These are phyloP conservation scores for Acridotheres tristis DNA, from an alignment of 2,797 vertebrate genomes.

Conservation along the genomic window DNA sequence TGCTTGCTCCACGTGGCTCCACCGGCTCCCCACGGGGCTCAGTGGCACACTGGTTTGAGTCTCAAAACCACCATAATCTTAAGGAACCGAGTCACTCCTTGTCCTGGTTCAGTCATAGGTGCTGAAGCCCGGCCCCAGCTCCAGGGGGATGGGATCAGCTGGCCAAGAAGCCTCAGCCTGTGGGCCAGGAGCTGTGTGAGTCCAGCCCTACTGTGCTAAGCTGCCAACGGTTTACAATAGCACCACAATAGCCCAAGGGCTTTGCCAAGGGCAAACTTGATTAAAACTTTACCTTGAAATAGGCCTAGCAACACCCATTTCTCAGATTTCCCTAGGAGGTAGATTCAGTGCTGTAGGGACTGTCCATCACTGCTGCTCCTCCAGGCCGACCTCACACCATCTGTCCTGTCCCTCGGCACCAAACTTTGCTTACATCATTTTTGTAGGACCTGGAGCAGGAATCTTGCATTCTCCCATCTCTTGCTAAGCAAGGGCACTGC, in stretches of 20 bases:
- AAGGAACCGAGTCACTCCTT: not conserved
- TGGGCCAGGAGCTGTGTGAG: not conserved
- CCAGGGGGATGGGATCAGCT: not conserved
- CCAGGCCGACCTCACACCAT: not conserved
- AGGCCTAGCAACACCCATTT: slow-evolving; percentile 53
- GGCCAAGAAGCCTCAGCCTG: not conserved
- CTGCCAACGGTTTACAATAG: slow-evolving; percentile 59
- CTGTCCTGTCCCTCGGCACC: not conserved
- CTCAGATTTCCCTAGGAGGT: slow-evolving; percentile 68
- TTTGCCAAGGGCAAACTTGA: slow-evolving; percentile 54
- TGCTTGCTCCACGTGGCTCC: slow-evolving; percentile 16
- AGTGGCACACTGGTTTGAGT: slow-evolving; percentile 2
- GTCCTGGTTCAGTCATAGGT: not conserved
- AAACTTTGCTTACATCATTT: not conserved
- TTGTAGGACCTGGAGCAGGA: not conserved
- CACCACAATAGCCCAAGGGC: slow-evolving; percentile 55
- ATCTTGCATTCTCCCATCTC: not conserved
- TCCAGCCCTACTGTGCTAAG: slow-evolving; percentile 54
- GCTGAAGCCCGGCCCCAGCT: not conserved
- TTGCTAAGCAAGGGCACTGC: not conserved
- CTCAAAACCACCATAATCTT: not conserved
- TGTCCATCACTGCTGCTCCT: not conserved
- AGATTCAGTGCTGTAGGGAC: slow-evolving; percentile 63
- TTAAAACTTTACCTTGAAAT: slow-evolving; percentile 64
- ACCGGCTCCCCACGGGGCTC: not conserved